These are phyloP conservation scores for Philopotamus ludificatus DNA, from an alignment of 1,140 invertebrate species.

Conservation along the genomic window DNA sequence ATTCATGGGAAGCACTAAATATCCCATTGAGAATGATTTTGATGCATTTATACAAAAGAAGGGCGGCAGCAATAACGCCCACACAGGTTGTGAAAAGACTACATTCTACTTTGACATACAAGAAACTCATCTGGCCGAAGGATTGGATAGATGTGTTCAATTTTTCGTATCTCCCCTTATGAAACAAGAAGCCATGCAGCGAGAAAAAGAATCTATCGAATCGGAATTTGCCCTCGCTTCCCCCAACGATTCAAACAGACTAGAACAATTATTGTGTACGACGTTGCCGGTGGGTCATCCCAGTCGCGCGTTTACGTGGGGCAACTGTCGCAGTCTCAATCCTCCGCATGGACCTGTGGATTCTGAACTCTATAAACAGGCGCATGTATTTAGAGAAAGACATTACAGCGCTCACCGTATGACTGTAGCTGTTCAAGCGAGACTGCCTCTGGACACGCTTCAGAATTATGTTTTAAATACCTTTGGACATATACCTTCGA, in stretches of 20 bases:
- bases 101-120: slow-evolving; percentile 87
- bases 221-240: slow-evolving; percentile 79
- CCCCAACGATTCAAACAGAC: slow-evolving; percentile 66
- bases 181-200: slow-evolving; percentile 79
- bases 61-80: slow-evolving; percentile 80
- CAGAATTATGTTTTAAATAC: slow-evolving; percentile 58
- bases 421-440: slow-evolving; percentile 79
- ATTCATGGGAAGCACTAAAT: slow-evolving; percentile 89
- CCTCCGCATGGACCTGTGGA: slow-evolving; percentile 63
- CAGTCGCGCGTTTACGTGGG: slow-evolving; percentile 80
- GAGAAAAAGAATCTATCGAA: slow-evolving; percentile 90
- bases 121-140: slow-evolving; percentile 70
- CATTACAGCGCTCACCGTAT: slow-evolving; percentile 90
- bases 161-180: slow-evolving; percentile 88
- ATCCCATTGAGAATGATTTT: slow-evolving; percentile 83
- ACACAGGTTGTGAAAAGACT: slow-evolving; percentile 81
- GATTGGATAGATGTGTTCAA: slow-evolving; percentile 85
- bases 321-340: slow-evolving; percentile 75
- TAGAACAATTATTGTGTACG: slow-evolving; percentile 71
- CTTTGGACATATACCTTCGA: slow-evolving; percentile 62
- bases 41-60: slow-evolving; percentile 76
- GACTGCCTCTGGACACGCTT: slow-evolving; percentile 73
- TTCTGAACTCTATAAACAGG: slow-evolving; percentile 61
- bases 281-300: slow-evolving; percentile 70
- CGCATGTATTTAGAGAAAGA: slow-evolving; percentile 76